These are phyloP conservation scores for Rapana venosa DNA, from an alignment of 2,888 invertebrate species.

Conservation along the genomic window DNA sequence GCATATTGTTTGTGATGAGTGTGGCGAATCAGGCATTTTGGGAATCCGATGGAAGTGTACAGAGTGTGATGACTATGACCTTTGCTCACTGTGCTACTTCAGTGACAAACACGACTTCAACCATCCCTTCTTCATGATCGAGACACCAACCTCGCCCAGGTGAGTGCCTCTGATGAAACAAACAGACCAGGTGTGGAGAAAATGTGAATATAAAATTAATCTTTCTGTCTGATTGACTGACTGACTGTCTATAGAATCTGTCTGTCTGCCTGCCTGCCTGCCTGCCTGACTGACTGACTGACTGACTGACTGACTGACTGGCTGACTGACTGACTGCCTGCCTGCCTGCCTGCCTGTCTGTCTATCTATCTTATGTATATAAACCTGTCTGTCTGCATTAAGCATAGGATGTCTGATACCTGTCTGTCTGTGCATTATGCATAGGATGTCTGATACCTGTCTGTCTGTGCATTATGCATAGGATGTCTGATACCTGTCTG, in stretches of 20 bases:
- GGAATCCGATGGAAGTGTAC: conserved; percentile 50
- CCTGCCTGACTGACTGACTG: not conserved
- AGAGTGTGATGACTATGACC: conserved; percentile 43
- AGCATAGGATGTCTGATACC: no score
- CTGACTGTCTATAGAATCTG: not conserved
- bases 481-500: no score
- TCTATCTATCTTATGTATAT: no score
- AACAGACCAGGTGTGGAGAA: no score
- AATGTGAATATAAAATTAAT: no score
- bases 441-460: no score
- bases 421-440: no score
- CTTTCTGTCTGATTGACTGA: not conserved
- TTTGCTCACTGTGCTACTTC: conserved; percentile 48
- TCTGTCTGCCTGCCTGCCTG: not conserved
- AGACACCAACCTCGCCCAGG: not conserved
- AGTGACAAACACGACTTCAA: conserved; percentile 39
- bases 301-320: no score
- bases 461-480: no score
- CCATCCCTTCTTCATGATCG: conserved; percentile 38
- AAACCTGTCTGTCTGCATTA: no score
- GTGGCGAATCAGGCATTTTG: conserved; percentile 34
- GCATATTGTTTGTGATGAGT: conserved; percentile 38
- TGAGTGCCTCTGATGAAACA: not conserved
- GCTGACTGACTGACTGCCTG: no score
- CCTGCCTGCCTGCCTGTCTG: no score